Percentiles rank a stretch among this genome's conserved stretches.
Evolutionary conservation across 2,113 vertebrate species (phyloP).

Genomic region (Mixornis gularis): DNA sequence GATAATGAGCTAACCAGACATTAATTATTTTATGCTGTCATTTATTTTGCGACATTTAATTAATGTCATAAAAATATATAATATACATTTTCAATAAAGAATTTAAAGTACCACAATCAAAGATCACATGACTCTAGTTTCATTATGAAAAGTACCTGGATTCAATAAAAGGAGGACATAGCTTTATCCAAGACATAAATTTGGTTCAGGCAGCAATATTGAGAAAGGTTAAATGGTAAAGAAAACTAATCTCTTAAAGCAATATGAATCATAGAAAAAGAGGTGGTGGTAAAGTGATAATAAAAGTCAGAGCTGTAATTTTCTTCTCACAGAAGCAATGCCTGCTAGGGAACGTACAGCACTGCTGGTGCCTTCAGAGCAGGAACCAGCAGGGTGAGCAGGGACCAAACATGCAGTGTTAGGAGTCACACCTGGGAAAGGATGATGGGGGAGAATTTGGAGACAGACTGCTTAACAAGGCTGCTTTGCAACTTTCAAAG

Average conservation of each 20-base stretch:
- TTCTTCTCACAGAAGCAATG: conserved; percentile 16
- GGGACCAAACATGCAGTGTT: fast-evolving
- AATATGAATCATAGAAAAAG: conserved; percentile 64
- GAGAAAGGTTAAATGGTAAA: conserved; percentile 71
- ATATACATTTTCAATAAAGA: conserved; percentile 46
- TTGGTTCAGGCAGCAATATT: conserved; percentile 68
- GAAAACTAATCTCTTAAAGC: conserved; percentile 70
- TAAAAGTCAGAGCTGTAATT: conserved; percentile 55
- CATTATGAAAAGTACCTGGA: conserved; percentile 49
- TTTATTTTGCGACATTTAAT: conserved; percentile 22
- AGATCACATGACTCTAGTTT: conserved; percentile 33
- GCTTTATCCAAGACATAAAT: conserved; percentile 64
- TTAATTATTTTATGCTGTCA: conserved; percentile 45
- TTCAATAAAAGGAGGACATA: conserved; percentile 61
- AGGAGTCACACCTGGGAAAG: background rate
- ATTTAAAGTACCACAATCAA: conserved; percentile 41
- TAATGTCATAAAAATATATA: conserved; percentile 42
- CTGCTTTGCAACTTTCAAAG: background rate
- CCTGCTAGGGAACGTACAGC: background rate
- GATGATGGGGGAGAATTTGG: background rate
- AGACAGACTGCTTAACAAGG: no score
- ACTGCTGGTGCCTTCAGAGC: background rate
- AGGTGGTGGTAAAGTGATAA: conserved; percentile 41
- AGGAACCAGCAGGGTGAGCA: fast-evolving
- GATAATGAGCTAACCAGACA: conserved; percentile 36